phyloP scores from a whole-genome alignment of 2,113 vertebrate genomes.

The Manacus vitellinus region DNA sequence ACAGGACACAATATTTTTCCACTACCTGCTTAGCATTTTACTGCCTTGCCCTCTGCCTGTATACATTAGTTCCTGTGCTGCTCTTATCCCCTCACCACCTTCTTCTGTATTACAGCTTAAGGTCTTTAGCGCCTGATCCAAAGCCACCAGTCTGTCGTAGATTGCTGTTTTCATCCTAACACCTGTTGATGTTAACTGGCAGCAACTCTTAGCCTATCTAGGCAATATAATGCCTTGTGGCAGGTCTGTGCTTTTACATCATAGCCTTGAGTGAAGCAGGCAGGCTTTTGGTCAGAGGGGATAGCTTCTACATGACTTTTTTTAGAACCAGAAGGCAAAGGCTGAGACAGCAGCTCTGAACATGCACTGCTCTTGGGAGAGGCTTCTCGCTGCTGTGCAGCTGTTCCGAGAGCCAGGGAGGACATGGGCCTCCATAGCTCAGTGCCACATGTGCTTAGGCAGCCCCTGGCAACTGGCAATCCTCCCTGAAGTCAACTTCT shows the following conservation, averaged over 20 bases:
- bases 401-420: slow-evolving; percentile 4
- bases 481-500: background rate
- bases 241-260: background rate
- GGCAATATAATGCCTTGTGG: background rate
- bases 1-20: background rate
- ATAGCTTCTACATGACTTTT: background rate
- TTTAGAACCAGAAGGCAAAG: background rate
- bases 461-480: background rate
- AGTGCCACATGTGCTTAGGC: background rate
- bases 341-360: background rate
- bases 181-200: background rate
- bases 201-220: background rate
- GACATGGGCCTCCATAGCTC: background rate
- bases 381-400: slow-evolving; percentile 31
- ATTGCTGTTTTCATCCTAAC: background rate
- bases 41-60: background rate
- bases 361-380: accelerated
- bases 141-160: background rate
- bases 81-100: background rate
- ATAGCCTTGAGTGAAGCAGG: background rate
- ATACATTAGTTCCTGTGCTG: background rate
- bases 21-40: background rate
- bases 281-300: background rate
- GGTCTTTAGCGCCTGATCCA: background rate
- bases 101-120: background rate